Percentiles rank a stretch among this genome's conserved stretches.
phyloP scores from a whole-genome alignment of 2,797 vertebrate genomes.

The Gymnocypris eckloni region DNA sequence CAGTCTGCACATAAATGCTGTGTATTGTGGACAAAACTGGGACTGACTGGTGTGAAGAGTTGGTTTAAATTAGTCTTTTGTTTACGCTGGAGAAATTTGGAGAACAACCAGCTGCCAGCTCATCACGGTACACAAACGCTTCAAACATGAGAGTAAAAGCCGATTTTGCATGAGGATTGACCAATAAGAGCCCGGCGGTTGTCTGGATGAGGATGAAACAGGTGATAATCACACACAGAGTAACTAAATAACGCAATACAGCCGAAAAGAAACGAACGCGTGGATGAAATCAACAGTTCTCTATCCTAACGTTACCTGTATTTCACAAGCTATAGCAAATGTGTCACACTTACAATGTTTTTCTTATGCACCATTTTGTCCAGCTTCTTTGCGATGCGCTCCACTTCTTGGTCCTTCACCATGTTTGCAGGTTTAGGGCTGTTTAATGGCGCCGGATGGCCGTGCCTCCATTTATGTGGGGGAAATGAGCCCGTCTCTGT shows the following conservation, averaged over 20 bases:
- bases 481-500: conserved; percentile 11
- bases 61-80: conserved; percentile 31
- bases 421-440: conserved; percentile 62
- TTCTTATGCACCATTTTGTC: conserved; percentile 97
- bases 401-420: conserved; percentile 89
- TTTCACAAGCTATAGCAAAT: conserved; percentile 24
- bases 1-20: neutral
- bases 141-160: conserved; percentile 28
- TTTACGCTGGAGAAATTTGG: conserved; percentile 51
- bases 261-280: neutral
- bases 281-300: conserved; percentile 11
- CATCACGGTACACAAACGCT: conserved; percentile 53
- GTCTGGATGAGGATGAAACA: conserved; percentile 24
- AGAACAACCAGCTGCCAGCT: conserved; percentile 64
- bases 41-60: neutral
- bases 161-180: neutral
- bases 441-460: conserved; percentile 51
- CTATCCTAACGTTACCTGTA: conserved; percentile 41
- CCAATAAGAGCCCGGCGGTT: neutral
- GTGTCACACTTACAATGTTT: conserved; percentile 85
- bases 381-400: conserved; percentile 91
- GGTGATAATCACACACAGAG: conserved; percentile 13
- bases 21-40: conserved; percentile 6
- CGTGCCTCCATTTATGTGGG: conserved; percentile 67
- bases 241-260: neutral